A percentile compares a stretch with the other conserved stretches of the same genome.
phyloP scores from a whole-genome alignment of 2,113 vertebrate genomes.

The Equus przewalskii region DNA sequence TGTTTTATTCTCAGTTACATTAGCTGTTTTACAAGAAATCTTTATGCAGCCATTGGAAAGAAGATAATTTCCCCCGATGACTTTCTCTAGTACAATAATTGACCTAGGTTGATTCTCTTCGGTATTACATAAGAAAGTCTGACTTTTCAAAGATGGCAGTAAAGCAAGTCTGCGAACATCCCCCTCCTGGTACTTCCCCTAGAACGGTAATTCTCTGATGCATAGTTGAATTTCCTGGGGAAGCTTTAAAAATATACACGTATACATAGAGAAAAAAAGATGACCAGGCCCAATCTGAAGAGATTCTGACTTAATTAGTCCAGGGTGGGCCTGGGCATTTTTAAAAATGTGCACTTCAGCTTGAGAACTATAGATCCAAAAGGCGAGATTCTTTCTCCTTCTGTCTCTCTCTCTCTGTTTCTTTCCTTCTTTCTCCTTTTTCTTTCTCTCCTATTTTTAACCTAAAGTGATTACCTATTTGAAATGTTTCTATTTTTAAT shows the following conservation, averaged over 20 bases:
- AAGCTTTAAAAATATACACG: neutral
- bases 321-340: neutral
- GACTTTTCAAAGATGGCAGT: slow-evolving; percentile 37
- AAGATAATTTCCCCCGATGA: slow-evolving; percentile 59
- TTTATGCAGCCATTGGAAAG: slow-evolving; percentile 49
- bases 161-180: slow-evolving; percentile 50
- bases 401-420: neutral
- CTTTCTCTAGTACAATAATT: neutral
- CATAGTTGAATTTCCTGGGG: slow-evolving; percentile 48
- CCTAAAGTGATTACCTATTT: neutral
- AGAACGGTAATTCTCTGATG: slow-evolving; percentile 31
- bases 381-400: neutral
- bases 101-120: slow-evolving; percentile 24
- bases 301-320: neutral
- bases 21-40: slow-evolving; percentile 52
- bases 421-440: neutral
- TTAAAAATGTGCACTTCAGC: neutral
- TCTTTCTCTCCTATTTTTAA: neutral
- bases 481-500: neutral
- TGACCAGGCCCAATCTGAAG: neutral
- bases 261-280: neutral
- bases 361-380: neutral
- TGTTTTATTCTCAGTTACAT: slow-evolving; percentile 46
- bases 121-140: slow-evolving; percentile 50
- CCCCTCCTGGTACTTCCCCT: neutral